Evolutionary conservation across 1,140 invertebrate genomes (phyloP), one percentile per base, ranked within the genome.

Genomic region (Agrilus planipennis): DNA sequence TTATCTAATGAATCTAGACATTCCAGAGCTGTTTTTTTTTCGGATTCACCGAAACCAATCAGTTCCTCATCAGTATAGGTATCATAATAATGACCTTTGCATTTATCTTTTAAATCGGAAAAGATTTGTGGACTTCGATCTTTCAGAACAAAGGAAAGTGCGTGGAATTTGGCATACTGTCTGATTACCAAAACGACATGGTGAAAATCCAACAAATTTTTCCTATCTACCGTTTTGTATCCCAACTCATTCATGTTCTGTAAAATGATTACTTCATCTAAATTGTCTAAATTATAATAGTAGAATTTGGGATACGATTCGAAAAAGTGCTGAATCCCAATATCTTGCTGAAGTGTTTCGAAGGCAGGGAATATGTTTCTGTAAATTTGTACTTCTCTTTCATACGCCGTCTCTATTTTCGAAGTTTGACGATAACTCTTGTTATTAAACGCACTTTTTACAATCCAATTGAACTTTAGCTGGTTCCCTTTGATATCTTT

Each of bases 161-260:
- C 71, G 54, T 77, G 74, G 12, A 69, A 60, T 34, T 62, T 65
- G 4, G 62, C 73, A 48, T 75, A 62, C n/a, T 60, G 60, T 41
- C 61, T 54, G 15, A 75, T 54, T 0, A 68, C 58, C 1, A 65
- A 30, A n/a, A 47, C 50, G 4, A 69, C 51, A 44, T 71, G 65
- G 1, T 66, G 55, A 14, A 60, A 36, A 4, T 63, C 53, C 2
- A 75, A 45, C 3, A 64, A 52, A 11, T 51, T 44, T 4, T 62
- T 60, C 31, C 67, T 61, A 44, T 73, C 58, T 22, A 62, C 54
- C 44, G 76, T 58, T n/a, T 30, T 28, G 42, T 61, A 76, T 1
- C 65, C 64, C 5, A 42, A 22, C 1, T 45, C 27, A 27, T 58
- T 53, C 11, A 77, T 48, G 54, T 77, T 71, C 50, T 75, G 66